Evolutionary conservation across 2,113 vertebrate genomes (phyloP).

Genomic region (Prunella fulvescens): DNA sequence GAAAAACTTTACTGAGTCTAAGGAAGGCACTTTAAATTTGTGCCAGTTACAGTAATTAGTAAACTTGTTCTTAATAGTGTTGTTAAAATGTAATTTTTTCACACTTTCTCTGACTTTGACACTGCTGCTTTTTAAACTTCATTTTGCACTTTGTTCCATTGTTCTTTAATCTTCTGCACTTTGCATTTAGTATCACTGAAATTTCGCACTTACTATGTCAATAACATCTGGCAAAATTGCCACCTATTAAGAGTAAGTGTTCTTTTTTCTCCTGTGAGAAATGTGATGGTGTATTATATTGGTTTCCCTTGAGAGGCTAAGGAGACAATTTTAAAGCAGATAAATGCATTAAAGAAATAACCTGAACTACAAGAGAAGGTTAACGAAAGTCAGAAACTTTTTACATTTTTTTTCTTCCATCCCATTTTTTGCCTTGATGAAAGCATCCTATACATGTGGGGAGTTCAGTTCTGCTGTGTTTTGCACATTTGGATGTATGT

Average conservation of each 20-base stretch:
- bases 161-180: constrained; percentile 97
- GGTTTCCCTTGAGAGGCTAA: constrained; percentile 84
- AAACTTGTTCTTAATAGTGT: constrained; percentile 76
- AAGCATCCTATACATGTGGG: not conserved
- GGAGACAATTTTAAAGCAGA: constrained; percentile 85
- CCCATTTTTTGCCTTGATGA: not conserved
- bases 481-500: not conserved
- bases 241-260: constrained; percentile 97
- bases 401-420: not conserved
- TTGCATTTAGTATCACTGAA: constrained; percentile 92
- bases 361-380: constrained; percentile 81
- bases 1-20: constrained; percentile 63
- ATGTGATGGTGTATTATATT: constrained; percentile 85
- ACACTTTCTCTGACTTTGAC: constrained; percentile 82
- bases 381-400: constrained; percentile 81
- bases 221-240: constrained; percentile 99
- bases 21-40: constrained; percentile 72
- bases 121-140: constrained; percentile 80
- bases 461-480: not conserved
- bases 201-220: constrained; percentile 99
- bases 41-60: constrained; percentile 77
- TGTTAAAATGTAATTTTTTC: constrained; percentile 77
- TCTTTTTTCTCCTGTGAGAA: constrained; percentile 89
- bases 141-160: constrained; percentile 85
- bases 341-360: constrained; percentile 85